Conservation (phyloP, 2,888 invertebrate species). For the Pollenia labialis region DNA sequence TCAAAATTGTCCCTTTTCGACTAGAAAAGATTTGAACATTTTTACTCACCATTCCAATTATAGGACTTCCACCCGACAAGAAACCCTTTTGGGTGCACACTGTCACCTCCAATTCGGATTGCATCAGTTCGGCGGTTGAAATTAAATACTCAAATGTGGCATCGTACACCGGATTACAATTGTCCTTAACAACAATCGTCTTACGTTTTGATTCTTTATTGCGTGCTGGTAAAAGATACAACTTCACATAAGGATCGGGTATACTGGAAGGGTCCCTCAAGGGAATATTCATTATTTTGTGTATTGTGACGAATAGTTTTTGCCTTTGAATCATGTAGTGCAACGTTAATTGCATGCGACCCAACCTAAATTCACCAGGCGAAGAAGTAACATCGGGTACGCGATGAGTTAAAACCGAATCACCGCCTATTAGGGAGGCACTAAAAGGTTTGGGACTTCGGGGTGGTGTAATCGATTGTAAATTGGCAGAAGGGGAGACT, state of each 20-base stretch:
- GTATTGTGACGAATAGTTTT: conserved; percentile 92
- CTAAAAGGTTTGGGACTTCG: conserved; percentile 76
- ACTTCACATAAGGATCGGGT: conserved; percentile 95
- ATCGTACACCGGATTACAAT: conserved; percentile 95
- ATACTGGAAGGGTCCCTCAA: conserved; percentile 92
- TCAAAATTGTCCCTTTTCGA: no score
- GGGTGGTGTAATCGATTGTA: conserved; percentile 79
- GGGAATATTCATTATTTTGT: conserved; percentile 95
- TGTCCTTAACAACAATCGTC: conserved; percentile 92
- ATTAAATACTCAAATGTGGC: conserved; percentile 95
- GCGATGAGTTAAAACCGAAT: conserved; percentile 86
- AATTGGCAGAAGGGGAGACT: conserved; percentile 74
- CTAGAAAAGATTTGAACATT: no score
- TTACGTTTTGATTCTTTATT: conserved; percentile 94
- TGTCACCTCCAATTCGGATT: conserved; percentile 91
- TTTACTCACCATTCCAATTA: conserved; percentile 90
- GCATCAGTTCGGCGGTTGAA: conserved; percentile 91
- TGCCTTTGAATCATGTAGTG: conserved; percentile 93
- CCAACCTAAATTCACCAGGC: conserved; percentile 90
- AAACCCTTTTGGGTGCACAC: conserved; percentile 95
- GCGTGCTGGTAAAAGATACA: conserved; percentile 93
- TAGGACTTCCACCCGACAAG: conserved; percentile 91
- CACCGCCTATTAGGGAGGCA: conserved; percentile 73
- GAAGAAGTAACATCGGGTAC: conserved; percentile 87
- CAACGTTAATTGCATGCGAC: conserved; percentile 93